Percentiles rank a stretch among this genome's conserved stretches.
Evolutionary conservation across 2,113 vertebrate species (phyloP).

Genomic region (Mormyrus lacerda): DNA sequence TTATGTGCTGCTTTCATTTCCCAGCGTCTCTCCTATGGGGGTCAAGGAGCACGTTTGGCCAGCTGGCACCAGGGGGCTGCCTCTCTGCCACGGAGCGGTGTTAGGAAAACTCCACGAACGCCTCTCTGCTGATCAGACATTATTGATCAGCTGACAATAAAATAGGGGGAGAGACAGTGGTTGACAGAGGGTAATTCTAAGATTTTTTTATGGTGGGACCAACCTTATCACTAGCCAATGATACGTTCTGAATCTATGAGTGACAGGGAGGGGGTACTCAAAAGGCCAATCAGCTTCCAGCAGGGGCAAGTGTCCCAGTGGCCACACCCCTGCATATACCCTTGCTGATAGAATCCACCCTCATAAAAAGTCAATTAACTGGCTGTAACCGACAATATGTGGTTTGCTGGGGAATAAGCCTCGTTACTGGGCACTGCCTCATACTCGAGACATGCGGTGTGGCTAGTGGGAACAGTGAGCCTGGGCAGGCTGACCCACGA

Average conservation of each 20-base stretch:
- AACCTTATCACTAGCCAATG: not conserved
- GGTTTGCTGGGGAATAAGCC: not conserved
- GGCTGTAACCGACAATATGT: not conserved
- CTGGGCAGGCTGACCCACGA: not conserved
- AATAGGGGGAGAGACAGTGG: not conserved
- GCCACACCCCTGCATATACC: not conserved
- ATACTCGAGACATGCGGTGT: not conserved
- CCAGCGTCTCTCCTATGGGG: not conserved
- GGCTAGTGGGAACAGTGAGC: not conserved
- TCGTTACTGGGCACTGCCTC: not conserved
- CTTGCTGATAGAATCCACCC: not conserved
- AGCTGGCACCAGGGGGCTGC: not conserved
- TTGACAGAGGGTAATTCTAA: not conserved
- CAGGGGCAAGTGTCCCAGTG: not conserved
- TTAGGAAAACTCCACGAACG: not conserved
- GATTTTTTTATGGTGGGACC: not conserved
- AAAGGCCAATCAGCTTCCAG: not conserved
- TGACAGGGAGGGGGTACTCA: not conserved
- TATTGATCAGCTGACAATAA: not conserved
- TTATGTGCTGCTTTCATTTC: conserved; percentile 27
- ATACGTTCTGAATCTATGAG: not conserved
- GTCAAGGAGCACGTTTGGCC: not conserved
- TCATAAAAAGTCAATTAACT: not conserved
- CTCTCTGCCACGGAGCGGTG: not conserved
- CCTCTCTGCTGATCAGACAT: not conserved